These are phyloP conservation scores for Callopanchax toddi DNA, from an alignment of 2,113 vertebrate genomes.

Conservation along the genomic window DNA sequence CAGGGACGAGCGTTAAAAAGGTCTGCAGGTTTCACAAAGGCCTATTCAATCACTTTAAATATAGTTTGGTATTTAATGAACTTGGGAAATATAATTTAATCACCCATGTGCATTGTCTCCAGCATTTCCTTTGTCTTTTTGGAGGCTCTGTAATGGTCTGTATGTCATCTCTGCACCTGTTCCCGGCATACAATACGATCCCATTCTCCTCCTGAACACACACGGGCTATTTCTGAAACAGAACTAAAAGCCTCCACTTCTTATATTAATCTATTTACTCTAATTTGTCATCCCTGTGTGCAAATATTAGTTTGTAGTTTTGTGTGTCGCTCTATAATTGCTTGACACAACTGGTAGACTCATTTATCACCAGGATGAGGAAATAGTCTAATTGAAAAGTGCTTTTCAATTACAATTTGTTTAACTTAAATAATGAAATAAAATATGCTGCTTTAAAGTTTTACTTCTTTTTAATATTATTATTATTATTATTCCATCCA, in stretches of 20 bases:
- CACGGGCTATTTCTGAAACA: conserved; percentile 47
- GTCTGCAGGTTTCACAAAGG: conserved; percentile 18
- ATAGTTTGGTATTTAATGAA: conserved; percentile 31
- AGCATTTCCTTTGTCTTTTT: conserved; percentile 5
- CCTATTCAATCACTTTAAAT: conserved; percentile 36
- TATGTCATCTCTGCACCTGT: background rate
- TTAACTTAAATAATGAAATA: conserved; percentile 82
- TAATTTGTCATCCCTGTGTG: conserved; percentile 65
- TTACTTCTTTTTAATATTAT: conserved; percentile 54
- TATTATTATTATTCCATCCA: conserved; percentile 70
- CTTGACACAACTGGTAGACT: conserved; percentile 66
- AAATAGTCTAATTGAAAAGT: conserved; percentile 78
- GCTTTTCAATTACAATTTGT: conserved; percentile 82
- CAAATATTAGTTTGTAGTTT: conserved; percentile 77
- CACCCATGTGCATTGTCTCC: background rate
- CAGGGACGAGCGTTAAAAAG: conserved; percentile 25
- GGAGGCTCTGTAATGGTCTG: background rate
- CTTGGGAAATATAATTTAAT: conserved; percentile 7
- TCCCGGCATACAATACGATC: conserved; percentile 38
- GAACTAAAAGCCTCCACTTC: conserved; percentile 59
- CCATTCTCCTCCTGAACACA: conserved; percentile 33
- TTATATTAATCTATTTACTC: conserved; percentile 65
- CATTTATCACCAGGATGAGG: conserved; percentile 71
- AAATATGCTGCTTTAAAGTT: conserved; percentile 78
- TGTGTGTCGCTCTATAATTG: conserved; percentile 72